A percentile compares a stretch with the other conserved stretches of the same genome.
Conservation (phyloP, 2,113 vertebrate species). For the Xenopus laevis region DNA sequence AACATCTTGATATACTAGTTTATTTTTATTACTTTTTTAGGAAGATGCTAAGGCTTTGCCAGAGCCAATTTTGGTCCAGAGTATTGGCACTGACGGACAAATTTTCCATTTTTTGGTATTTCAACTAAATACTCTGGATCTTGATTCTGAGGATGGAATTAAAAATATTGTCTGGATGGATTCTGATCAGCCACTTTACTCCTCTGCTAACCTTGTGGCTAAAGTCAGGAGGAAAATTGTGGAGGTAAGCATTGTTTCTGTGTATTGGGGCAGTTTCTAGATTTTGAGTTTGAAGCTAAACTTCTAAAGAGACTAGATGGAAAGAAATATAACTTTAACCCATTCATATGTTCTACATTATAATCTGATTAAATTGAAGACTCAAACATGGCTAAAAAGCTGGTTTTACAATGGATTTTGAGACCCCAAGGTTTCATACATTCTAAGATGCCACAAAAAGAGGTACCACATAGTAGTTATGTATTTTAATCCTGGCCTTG, state of each 20-base stretch:
- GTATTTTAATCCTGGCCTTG: no score
- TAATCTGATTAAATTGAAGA: no score
- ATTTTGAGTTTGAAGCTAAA: no score
- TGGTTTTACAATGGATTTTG: no score
- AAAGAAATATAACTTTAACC: no score
- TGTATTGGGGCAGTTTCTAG: background rate
- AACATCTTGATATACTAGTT: no score
- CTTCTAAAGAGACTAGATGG: no score
- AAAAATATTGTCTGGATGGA: constrained; percentile 86
- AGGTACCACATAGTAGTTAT: no score
- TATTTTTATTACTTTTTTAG: constrained; percentile 50
- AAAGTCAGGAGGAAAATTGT: constrained; percentile 76
- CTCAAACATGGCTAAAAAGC: no score
- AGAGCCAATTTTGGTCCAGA: constrained; percentile 76
- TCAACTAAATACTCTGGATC: constrained; percentile 85
- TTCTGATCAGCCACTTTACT: constrained; percentile 71
- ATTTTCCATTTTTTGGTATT: constrained; percentile 82
- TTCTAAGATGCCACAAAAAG: no score
- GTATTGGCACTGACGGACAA: constrained; percentile 75
- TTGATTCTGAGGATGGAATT: constrained; percentile 66
- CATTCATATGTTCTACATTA: no score
- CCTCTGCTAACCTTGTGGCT: constrained; percentile 70
- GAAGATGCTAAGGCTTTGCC: constrained; percentile 67
- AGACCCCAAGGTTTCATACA: no score
- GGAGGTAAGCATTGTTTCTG: constrained; percentile 61